Conservation (phyloP, 1,140 invertebrate species). For the Telenomus remus region DNA sequence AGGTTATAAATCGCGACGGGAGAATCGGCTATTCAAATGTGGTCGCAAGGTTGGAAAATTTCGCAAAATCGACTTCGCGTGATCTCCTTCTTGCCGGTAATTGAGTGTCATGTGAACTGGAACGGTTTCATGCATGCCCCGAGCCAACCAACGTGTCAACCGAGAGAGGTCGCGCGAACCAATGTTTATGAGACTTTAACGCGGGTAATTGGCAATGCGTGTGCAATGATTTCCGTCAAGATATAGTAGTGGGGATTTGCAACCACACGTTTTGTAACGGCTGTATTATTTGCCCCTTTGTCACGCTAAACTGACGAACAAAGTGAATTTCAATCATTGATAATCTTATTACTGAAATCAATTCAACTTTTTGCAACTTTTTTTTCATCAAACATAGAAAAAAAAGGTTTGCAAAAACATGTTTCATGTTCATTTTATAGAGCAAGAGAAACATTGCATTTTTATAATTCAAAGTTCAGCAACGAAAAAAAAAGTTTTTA, state of each 20-base stretch:
- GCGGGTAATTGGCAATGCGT: conserved; percentile 22
- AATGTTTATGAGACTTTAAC: conserved; percentile 26
- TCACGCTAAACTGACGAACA: too few species aligned
- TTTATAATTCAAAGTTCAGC: neutral
- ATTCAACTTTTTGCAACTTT: too few species aligned
- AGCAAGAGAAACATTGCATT: neutral
- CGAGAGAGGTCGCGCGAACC: conserved; percentile 27
- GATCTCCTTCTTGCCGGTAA: conserved; percentile 38
- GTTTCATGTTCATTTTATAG: too few species aligned
- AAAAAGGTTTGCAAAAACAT: too few species aligned
- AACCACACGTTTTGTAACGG: conserved; percentile 10
- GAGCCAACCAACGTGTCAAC: conserved; percentile 10
- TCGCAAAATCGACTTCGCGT: conserved; percentile 37
- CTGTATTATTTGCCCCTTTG: too few species aligned
- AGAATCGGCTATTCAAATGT: conserved; percentile 48
- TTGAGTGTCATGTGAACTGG: conserved; percentile 46
- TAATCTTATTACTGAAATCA: too few species aligned
- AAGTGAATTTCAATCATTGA: too few species aligned
- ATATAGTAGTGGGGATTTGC: too few species aligned
- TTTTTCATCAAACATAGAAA: neutral
- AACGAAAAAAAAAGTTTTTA: neutral
- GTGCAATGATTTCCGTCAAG: conserved; percentile 13
- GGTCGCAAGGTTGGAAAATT: conserved; percentile 36
- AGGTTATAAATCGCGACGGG: conserved; percentile 40
- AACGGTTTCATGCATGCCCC: conserved; percentile 29